Evolutionary conservation across 92 coral and sea anemone species (phyloP).

Genomic region (Muricea muricata): DNA sequence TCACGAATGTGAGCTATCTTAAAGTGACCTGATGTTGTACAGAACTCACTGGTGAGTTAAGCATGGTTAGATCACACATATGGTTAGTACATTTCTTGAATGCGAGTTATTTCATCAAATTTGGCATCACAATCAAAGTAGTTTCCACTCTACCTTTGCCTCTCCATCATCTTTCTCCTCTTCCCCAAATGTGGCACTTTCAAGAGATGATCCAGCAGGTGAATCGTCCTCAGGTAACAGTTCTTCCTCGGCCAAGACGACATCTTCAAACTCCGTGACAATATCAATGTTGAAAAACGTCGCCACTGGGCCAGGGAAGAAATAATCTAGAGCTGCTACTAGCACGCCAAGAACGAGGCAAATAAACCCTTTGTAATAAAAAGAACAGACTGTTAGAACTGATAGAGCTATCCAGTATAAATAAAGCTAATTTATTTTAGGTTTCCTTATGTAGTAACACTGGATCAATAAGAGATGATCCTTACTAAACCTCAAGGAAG

Average conservation of each 20-base stretch:
- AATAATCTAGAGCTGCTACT: constrained; percentile 23
- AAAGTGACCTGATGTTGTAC: too few species aligned
- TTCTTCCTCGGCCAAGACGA: constrained; percentile 32
- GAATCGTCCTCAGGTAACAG: background rate
- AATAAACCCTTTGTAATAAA: background rate
- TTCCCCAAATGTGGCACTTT: background rate
- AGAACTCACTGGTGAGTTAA: too few species aligned
- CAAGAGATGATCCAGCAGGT: background rate
- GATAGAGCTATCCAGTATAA: too few species aligned
- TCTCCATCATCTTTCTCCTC: background rate
- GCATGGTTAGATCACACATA: too few species aligned
- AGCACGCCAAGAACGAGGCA: constrained; percentile 33
- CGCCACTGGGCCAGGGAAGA: constrained; percentile 34
- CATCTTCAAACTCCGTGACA: constrained; percentile 39
- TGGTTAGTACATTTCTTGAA: too few species aligned
- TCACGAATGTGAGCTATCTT: too few species aligned
- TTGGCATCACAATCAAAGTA: background rate
- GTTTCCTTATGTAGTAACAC: too few species aligned
- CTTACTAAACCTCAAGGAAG: too few species aligned
- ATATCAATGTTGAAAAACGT: constrained; percentile 36
- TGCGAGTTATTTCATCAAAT: too few species aligned
- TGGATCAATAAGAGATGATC: too few species aligned
- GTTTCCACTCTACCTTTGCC: constrained; percentile 19
- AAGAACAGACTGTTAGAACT: background rate
- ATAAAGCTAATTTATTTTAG: too few species aligned